Evolutionary conservation across 2,888 invertebrate genomes (phyloP).

Genomic region (Agrochola lychnidis): DNA sequence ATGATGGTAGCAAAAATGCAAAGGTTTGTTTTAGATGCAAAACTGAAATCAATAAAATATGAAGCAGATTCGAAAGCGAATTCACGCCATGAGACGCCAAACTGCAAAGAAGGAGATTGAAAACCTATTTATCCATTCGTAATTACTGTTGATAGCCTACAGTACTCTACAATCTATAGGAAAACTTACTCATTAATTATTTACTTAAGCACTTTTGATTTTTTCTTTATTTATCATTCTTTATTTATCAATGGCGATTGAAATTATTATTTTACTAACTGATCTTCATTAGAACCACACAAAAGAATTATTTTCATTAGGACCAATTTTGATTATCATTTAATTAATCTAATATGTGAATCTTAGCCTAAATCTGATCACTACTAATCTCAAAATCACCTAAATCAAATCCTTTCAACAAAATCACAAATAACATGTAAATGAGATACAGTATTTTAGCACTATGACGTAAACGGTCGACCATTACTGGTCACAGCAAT

Average conservation of each 20-base stretch:
- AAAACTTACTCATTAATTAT: background rate
- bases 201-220: too few relatives aligned
- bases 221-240: too few relatives aligned
- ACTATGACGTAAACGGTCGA: constrained; percentile 41
- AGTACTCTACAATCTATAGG: background rate
- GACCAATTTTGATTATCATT: background rate
- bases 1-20: too few relatives aligned
- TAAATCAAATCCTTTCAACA: background rate
- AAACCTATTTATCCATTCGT: background rate
- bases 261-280: too few relatives aligned
- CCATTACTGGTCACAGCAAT: constrained; percentile 49
- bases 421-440: constrained; percentile 45
- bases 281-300: too few relatives aligned
- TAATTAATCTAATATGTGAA: background rate
- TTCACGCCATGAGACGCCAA: background rate
- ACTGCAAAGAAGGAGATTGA: background rate
- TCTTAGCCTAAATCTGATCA: background rate
- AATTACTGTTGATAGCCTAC: background rate
- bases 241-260: too few relatives aligned
- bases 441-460: constrained; percentile 50
- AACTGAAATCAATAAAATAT: background rate
- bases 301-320: too few relatives aligned
- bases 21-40: background rate
- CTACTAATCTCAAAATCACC: background rate
- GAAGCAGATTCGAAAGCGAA: background rate